Evolutionary conservation across 2,888 invertebrate species (phyloP), one percentile per base, ranked within the genome.

Genomic region (Dendrolimus houi): DNA sequence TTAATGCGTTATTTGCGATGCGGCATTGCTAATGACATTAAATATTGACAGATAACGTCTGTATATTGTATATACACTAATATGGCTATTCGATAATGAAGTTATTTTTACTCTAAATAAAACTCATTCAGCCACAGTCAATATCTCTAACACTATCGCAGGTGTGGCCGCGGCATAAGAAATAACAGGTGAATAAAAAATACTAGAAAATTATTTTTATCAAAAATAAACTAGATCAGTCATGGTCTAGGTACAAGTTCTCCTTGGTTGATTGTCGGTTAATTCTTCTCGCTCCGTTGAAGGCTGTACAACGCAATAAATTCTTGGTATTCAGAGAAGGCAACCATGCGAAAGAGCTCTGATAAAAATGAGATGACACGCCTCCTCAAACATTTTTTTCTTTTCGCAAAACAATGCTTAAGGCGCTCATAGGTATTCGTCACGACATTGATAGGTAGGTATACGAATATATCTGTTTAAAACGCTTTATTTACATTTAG

Each of bases 251-350:
- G 55, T 56, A 58, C 57, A 58, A 58, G 57, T 55, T 58, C 60
- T 62, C 63, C 59, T 64, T 59, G 65, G 68, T 70, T 80, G 81
- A 82, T 81, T 81, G 86, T 81, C 77, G 74, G 75, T 84, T 87
- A 87, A 87, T 86, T 87, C 84, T 78, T 81, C 75, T 64, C 84
- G 81, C 79, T 82, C 73, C 79, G 75, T 62, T 79, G 83, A 74
- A 81, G 81, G 70, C 80, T 85, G 83, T 87, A 87, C 86, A 85
- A 74, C 79, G 85, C 86, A 86, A 87, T 88, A 87, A 87, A 87
- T 86, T 85, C 81, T 69, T 76, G 76, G 79, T 81, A 87, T 87
- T 87, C 85, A 86, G 73, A 77, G 75, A 75, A 81, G 68, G 77
- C 86, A 82, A 64, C 82, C 84, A 77, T 75, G 81, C 81, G 87